Percentiles rank a stretch among this genome's conserved stretches.
Evolutionary conservation across 2,113 vertebrate genomes (phyloP).

Genomic region (Clarias batrachus): DNA sequence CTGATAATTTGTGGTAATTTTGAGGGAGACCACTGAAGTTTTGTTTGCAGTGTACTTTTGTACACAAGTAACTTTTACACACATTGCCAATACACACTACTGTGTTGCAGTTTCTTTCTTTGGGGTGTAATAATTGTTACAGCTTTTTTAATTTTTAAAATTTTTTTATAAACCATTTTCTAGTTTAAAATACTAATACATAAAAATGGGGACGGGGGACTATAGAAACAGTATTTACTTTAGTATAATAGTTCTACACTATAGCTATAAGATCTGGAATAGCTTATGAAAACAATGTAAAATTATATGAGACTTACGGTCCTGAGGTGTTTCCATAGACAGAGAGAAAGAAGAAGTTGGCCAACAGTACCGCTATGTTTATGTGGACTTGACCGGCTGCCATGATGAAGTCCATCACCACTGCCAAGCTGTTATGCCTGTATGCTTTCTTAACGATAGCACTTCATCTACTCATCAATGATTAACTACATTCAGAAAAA

Average conservation of each 20-base stretch:
- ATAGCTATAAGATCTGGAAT: background rate
- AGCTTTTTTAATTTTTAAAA: too few relatives aligned
- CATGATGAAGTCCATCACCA: conserved; percentile 54
- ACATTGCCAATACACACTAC: too few relatives aligned
- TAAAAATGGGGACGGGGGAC: background rate
- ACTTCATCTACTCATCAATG: background rate
- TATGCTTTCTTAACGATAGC: conserved; percentile 6
- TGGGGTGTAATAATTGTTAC: too few relatives aligned
- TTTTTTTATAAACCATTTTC: background rate
- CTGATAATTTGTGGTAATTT: too few relatives aligned
- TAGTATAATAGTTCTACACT: background rate
- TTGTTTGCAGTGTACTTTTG: too few relatives aligned
- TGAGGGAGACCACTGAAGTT: too few relatives aligned
- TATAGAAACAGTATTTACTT: background rate
- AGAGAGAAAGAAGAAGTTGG: conserved; percentile 50
- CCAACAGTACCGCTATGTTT: conserved; percentile 54
- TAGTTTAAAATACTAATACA: background rate
- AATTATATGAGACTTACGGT: conserved; percentile 61
- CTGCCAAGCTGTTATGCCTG: background rate
- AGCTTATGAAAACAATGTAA: background rate
- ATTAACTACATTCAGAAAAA: conserved; percentile 7
- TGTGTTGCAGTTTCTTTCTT: too few relatives aligned
- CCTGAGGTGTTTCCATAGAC: conserved; percentile 13
- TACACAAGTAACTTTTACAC: too few relatives aligned
- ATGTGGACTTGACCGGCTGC: conserved; percentile 41